Conservation (phyloP, 2,888 invertebrate genomes). For the Trissonchulus latispiculum region DNA sequence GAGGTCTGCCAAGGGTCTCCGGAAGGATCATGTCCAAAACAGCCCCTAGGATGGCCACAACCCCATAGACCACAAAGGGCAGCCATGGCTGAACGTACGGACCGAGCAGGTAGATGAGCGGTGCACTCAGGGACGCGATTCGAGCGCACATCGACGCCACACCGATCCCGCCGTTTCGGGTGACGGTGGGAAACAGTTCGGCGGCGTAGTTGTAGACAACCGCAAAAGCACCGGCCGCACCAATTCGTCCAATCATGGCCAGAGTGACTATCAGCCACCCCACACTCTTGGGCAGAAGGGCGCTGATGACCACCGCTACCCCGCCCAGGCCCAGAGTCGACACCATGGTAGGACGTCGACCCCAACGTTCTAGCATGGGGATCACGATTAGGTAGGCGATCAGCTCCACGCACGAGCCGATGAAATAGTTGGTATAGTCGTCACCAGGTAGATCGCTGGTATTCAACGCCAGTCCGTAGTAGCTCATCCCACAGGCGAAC, state of each 20-base stretch:
- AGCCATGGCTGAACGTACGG: conserved; percentile 16
- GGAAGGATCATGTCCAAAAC: conserved; percentile 16
- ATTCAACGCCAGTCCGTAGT: conserved; percentile 25
- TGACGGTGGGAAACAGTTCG: conserved; percentile 24
- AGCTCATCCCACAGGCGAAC: conserved; percentile 20
- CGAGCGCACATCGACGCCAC: conserved; percentile 18
- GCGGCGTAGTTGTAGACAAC: conserved; percentile 23
- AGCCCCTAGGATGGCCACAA: conserved; percentile 14
- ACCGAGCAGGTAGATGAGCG: conserved; percentile 23
- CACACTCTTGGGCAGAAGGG: not conserved
- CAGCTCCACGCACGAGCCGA: conserved; percentile 21
- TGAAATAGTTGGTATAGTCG: conserved; percentile 21
- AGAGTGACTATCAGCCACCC: not conserved
- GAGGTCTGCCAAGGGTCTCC: conserved; percentile 20
- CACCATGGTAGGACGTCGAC: conserved; percentile 14
- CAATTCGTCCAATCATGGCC: conserved; percentile 17
- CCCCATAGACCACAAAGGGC: conserved; percentile 22
- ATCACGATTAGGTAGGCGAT: conserved; percentile 15
- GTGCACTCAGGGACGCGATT: conserved; percentile 20
- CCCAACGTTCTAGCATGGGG: conserved; percentile 19
- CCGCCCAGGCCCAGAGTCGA: conserved; percentile 14
- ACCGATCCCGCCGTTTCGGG: conserved; percentile 23
- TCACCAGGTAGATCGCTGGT: conserved; percentile 21
- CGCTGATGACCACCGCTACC: not conserved
- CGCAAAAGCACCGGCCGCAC: conserved; percentile 22